Conservation (phyloP, 1,140 invertebrate genomes). For the Ylistrum balloti region DNA sequence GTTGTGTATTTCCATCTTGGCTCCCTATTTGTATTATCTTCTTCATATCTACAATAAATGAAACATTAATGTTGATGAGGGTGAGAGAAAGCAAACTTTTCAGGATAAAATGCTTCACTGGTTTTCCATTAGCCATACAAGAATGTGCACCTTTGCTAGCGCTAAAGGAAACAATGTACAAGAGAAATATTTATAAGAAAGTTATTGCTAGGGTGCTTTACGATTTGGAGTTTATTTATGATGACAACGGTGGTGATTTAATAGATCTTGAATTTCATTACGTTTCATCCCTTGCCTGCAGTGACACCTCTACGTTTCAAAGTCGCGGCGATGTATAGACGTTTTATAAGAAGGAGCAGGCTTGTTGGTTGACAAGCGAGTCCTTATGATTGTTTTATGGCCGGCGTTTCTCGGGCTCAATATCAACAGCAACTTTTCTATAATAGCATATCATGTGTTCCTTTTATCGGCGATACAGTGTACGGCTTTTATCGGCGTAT, state of each 20-base stretch:
- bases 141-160: background rate
- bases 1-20: too few relatives aligned
- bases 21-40: too few relatives aligned
- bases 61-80: too few relatives aligned
- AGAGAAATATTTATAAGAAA: background rate
- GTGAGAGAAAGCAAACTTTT: too few relatives aligned
- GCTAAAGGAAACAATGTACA: background rate
- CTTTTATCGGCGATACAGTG: background rate
- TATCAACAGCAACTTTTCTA: constrained; percentile 40
- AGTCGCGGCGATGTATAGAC: background rate
- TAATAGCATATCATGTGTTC: background rate
- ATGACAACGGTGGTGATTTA: constrained; percentile 27
- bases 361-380: background rate
- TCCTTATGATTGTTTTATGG: constrained; percentile 30
- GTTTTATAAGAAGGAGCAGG: constrained; percentile 15
- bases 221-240: constrained; percentile 20
- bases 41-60: too few relatives aligned
- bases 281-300: background rate
- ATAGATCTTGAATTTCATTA: constrained; percentile 40
- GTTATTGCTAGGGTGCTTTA: background rate
- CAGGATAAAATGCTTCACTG: background rate
- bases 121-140: background rate
- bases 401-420: background rate
- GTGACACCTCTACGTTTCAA: background rate
- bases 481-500: background rate